Conservation (phyloP, 2,888 invertebrate species). For the Tetragnatha montana region DNA sequence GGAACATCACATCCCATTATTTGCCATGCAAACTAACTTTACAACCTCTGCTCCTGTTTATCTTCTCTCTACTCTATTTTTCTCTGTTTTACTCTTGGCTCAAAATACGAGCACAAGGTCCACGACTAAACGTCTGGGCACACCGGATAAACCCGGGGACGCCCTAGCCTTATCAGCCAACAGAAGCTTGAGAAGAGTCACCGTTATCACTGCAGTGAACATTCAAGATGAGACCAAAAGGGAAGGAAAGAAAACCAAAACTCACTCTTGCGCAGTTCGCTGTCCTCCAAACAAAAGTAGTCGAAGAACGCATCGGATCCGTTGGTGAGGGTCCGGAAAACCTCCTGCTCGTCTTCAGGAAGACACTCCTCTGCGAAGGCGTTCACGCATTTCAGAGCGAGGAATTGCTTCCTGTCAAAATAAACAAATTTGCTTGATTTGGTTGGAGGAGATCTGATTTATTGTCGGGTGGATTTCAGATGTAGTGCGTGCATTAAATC, state of each 20-base stretch:
- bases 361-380: constrained; percentile 53
- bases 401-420: constrained; percentile 34
- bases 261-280: constrained; percentile 16
- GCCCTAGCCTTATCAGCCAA: neutral
- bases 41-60: no score
- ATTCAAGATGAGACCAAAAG: neutral
- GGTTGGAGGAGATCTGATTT: no score
- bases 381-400: constrained; percentile 47
- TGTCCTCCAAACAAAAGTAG: constrained; percentile 44
- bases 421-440: neutral
- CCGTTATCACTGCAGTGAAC: neutral
- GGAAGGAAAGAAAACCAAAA: neutral
- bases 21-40: no score
- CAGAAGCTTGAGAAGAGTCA: neutral
- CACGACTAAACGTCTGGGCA: no score
- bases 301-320: constrained; percentile 51
- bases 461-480: no score
- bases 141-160: neutral
- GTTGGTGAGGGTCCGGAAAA: constrained; percentile 29
- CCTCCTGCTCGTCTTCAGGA: constrained; percentile 16
- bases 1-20: no score
- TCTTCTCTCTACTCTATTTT: no score
- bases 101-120: no score
- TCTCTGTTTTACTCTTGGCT: no score
- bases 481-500: no score